Base-by-base conservation (phyloP, 1,140 invertebrate species). In the Ladona fulva region DNA sequence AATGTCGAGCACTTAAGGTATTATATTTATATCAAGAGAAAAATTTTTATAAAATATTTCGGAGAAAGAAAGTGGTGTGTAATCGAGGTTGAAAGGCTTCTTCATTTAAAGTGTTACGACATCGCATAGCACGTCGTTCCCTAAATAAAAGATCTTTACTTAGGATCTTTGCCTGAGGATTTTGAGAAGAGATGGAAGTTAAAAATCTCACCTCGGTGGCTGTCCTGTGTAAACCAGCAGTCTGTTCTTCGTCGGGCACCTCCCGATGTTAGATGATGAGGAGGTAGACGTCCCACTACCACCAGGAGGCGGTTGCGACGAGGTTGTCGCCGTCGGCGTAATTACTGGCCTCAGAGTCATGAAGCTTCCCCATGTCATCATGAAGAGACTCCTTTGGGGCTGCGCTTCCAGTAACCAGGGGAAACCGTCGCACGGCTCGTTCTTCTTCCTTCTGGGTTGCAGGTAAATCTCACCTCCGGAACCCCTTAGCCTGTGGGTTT, bases 341-440 rank as follows among this genome's bases (percentile, higher is more conserved):
- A 82, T 78, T 42, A 82, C 37, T 78, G 83, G 80, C 76, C 84
- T 85, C 0, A 84, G 80, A 0, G 85, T 84, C 74, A 86, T 78
- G 78, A 91, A 88, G 80, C 89, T 88, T 1, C 92, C 92, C 92
- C 92, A 93, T 7, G 92, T 92, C 44, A 92, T 84, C 24, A 94
- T 85, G 80, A 93, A 94, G 0, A 94, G 86, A 6, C 91, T 92
- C 25, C 90, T 88, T 80, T 93, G 93, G 73, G 91, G 89, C 76
- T 91, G 87, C 0, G 92, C 92, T 82, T 91, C 89, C 24, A 94
- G 87, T 75, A 93, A 83, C 90, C 92, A 94, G 0, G 92, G 92
- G 75, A 92, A 84, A 16, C 92, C 91, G 12, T 89, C 89, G 82
- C 92, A 94, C 79, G 91, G 89, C 0, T 90, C 88, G 78, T 91